Evolutionary conservation across 1,140 invertebrate species (phyloP).

Genomic region (Reticulitermes speratus): DNA sequence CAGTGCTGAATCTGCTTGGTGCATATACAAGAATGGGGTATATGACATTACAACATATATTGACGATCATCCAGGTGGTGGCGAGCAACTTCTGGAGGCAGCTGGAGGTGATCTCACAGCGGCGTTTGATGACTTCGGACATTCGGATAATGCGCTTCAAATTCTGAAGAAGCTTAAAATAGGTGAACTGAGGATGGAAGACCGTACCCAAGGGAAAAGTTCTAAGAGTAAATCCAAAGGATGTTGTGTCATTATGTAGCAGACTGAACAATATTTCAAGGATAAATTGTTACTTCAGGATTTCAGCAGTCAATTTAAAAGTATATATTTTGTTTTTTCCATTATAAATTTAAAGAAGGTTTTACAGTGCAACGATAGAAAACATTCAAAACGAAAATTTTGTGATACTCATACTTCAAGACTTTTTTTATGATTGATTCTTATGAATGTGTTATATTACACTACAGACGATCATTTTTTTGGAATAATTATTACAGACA

Average conservation of each 20-base stretch:
- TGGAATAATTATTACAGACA: no score
- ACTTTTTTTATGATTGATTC: no score
- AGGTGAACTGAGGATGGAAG: not conserved
- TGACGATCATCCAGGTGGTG: not conserved
- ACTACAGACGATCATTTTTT: no score
- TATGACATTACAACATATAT: not conserved
- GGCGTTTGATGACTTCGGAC: not conserved
- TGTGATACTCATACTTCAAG: no score
- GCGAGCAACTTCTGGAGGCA: not conserved
- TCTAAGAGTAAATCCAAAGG: not conserved
- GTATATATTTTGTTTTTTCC: no score
- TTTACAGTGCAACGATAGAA: no score
- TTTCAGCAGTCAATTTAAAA: no score
- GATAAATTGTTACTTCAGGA: no score
- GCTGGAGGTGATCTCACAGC: not conserved
- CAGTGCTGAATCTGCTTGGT: not conserved
- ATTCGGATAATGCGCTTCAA: not conserved
- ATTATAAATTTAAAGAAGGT: no score
- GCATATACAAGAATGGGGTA: not conserved
- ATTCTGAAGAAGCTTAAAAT: not conserved
- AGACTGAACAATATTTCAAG: no score
- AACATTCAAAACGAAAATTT: no score
- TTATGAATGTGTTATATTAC: no score
- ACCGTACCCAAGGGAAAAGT: not conserved
- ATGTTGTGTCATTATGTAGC: not conserved